Base-by-base conservation (phyloP, 2,797 vertebrate genomes). In the Microchirus variegatus region DNA sequence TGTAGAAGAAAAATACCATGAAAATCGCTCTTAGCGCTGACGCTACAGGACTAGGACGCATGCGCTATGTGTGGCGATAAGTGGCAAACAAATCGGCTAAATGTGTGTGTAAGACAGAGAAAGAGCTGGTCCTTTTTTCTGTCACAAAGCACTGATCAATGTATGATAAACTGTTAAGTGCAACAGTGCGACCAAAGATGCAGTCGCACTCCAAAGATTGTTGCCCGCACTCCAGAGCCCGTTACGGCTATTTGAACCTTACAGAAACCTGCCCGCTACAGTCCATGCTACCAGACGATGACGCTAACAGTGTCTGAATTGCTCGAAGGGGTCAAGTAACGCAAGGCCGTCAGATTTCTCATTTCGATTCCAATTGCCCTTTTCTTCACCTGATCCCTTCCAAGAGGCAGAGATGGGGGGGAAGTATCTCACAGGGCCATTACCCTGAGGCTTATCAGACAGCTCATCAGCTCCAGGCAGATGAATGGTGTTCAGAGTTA, bases 361-460 rank as follows among this genome's bases (percentile, higher is more conserved):
- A 67, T 72, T 80, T 55, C 59, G 19, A 73, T 62, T 78, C 59
- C 49, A 74, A 65, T 63, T 82, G 66, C 42, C 67, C 70, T 78
- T 84, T 85, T 74, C 46, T 67, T 49, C 19, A 54, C 55, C 63
- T 70, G 57, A 64, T 67, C 59, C 59, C 63, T n/a, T 51, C 36
- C 17, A 47, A 70, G 68, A 50, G 6, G 8, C 26, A 35, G 40
- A 55, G 45, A 56, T 42, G 41, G 37, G 53, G 38, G 63, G 31
- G 31, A 22, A 51, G 53, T 63, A 67, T 80, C 70, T 78, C 50
- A 61, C 44, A 50, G 54, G 36, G 43, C 57, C 59, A 58, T 82
- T 83, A 74, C 53, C n/a, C 42, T 47, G 16, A 67, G 15, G 52
- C 53, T 81, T 62, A 78, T 78, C 67, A 71, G 72, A 45, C 43